These are phyloP conservation scores for Pollenia amentaria DNA, from an alignment of 2,888 invertebrate genomes.

Conservation along the genomic window DNA sequence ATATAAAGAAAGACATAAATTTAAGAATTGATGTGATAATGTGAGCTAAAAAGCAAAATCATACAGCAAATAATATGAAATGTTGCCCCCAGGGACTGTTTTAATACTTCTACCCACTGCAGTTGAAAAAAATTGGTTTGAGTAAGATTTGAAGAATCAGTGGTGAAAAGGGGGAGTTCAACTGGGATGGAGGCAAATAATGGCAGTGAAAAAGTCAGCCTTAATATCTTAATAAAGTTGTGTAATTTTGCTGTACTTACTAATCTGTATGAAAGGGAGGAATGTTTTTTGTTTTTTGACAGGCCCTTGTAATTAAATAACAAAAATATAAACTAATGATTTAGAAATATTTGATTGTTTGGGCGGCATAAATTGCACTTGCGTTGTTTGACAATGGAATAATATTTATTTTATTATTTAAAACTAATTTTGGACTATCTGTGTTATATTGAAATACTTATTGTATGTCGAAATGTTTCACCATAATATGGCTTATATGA, in stretches of 20 bases:
- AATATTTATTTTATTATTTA: too few species aligned
- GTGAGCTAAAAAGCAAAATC: conserved; percentile 10
- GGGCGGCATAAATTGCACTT: neutral
- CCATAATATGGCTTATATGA: too few species aligned
- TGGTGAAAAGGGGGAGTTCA: conserved; percentile 4
- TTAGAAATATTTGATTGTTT: conserved; percentile 6
- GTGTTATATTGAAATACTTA: too few species aligned
- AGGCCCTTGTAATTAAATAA: too few species aligned
- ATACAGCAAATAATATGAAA: conserved; percentile 43
- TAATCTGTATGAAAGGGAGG: neutral
- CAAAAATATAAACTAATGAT: neutral
- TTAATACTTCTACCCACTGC: conserved; percentile 69
- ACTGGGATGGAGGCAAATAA: conserved; percentile 35
- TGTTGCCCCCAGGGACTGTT: conserved; percentile 68
- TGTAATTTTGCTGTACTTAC: conserved; percentile 18
- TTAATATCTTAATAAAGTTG: conserved; percentile 56
- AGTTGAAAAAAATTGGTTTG: conserved; percentile 33
- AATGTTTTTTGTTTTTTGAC: neutral
- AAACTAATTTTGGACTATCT: too few species aligned
- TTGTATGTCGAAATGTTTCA: too few species aligned
- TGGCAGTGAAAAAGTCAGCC: conserved; percentile 38
- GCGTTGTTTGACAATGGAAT: too few species aligned
- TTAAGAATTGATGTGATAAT: conserved; percentile 55
- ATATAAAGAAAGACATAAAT: conserved; percentile 62
- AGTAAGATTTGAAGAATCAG: conserved; percentile 11